These are phyloP conservation scores for Arrhopalites spinosus DNA, from an alignment of 2,888 invertebrate genomes.

Conservation along the genomic window DNA sequence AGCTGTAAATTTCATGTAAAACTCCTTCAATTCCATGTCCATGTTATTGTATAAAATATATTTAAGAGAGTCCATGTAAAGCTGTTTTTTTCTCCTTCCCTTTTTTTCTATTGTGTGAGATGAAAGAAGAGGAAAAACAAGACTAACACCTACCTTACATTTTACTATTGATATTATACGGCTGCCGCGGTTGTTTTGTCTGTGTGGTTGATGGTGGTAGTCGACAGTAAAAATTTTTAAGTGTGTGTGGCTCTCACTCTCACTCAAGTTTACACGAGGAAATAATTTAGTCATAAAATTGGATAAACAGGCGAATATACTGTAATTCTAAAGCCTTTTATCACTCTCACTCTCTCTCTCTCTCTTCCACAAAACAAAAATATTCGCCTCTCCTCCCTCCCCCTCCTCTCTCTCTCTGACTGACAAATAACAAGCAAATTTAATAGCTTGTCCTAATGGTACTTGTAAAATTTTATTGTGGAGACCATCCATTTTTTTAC, in stretches of 20 bases:
- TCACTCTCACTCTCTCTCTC: background rate
- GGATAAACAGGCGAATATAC: background rate
- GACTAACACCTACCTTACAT: background rate
- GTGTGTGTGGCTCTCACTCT: background rate
- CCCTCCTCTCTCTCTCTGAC: background rate
- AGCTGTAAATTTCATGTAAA: too few species aligned
- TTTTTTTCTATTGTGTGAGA: too few species aligned
- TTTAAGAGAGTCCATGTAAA: too few species aligned
- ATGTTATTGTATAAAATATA: too few species aligned
- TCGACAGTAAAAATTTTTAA: background rate
- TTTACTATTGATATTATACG: background rate
- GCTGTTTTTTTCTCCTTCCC: too few species aligned
- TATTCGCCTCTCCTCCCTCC: conserved; percentile 6
- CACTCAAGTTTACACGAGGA: background rate
- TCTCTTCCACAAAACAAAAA: background rate
- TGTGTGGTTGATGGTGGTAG: background rate
- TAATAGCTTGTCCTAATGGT: too few species aligned
- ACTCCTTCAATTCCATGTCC: too few species aligned
- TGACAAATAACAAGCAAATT: background rate
- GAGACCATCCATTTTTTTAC: too few species aligned
- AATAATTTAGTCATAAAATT: conserved; percentile 11
- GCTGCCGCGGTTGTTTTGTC: background rate
- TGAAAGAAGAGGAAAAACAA: too few species aligned
- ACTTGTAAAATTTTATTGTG: conserved; percentile 19
- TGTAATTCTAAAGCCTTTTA: background rate